A percentile compares a stretch with the other conserved stretches of the same genome.
Evolutionary conservation across 1,140 invertebrate genomes (phyloP).

Genomic region (Caenorhabditis brenneri): DNA sequence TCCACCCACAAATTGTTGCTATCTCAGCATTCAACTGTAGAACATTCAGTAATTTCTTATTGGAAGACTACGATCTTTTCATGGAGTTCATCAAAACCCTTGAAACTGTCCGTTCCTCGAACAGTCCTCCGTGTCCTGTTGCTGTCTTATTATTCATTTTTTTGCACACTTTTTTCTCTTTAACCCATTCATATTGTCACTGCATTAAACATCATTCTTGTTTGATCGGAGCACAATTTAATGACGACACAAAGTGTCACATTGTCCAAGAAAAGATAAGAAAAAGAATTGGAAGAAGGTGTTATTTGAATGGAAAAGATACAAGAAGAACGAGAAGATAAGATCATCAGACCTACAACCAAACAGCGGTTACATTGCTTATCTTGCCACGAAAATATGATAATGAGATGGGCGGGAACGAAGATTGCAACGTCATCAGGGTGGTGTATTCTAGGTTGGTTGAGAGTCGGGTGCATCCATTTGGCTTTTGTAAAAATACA

Average conservation of each 20-base stretch:
- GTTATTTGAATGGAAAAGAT: background rate
- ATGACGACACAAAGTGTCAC: conserved; percentile 15
- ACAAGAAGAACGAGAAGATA: background rate
- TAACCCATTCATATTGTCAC: background rate
- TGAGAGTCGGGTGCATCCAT: too few species aligned
- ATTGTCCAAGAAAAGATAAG: conserved; percentile 4
- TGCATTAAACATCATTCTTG: conserved; percentile 30
- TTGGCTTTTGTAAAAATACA: too few species aligned
- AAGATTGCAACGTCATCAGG: background rate
- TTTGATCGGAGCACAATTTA: background rate
- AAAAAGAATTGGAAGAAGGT: background rate
- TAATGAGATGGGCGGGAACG: background rate
- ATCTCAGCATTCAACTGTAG: too few species aligned
- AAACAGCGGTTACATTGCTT: conserved; percentile 19
- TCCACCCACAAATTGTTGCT: too few species aligned
- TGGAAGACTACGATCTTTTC: too few species aligned
- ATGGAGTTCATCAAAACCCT: too few species aligned
- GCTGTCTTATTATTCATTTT: too few species aligned
- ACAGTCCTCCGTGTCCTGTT: too few species aligned
- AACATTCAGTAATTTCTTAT: too few species aligned
- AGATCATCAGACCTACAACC: conserved; percentile 1
- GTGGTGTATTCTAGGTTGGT: too few species aligned
- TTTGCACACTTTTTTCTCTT: background rate
- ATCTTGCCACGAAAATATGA: too few species aligned
- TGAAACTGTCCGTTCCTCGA: too few species aligned